A percentile compares a stretch with the other conserved stretches of the same genome.
Conservation (phyloP, 2,113 vertebrate genomes). For the Boleophthalmus pectinirostris region DNA sequence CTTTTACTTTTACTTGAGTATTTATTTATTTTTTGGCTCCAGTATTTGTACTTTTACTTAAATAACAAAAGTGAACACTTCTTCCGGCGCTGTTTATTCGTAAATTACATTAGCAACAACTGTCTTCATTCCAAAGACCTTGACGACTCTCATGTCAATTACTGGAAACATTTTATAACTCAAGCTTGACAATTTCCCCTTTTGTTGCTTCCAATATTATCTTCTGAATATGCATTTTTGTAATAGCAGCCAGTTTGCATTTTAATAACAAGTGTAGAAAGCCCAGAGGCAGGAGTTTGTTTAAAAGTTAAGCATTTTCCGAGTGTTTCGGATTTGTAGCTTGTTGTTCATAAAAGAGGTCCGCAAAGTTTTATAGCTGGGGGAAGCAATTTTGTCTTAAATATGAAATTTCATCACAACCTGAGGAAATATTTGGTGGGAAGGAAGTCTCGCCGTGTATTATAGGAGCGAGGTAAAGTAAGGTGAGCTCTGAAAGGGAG, state of each 20-base stretch:
- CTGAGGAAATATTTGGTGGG: neutral
- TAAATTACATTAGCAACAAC: neutral
- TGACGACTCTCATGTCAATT: neutral
- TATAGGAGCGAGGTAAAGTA: neutral
- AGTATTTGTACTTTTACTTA: too few relatives aligned
- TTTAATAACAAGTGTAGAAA: neutral
- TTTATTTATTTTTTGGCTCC: too few relatives aligned
- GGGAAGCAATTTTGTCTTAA: slow-evolving; percentile 2
- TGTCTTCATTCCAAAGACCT: neutral
- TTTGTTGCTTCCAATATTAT: neutral
- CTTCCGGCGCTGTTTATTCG: neutral
- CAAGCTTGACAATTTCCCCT: neutral
- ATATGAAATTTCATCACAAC: slow-evolving; percentile 2
- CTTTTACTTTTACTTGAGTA: too few relatives aligned
- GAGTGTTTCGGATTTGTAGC: neutral
- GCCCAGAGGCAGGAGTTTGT: neutral
- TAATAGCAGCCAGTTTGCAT: neutral
- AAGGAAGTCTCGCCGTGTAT: neutral
- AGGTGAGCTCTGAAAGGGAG: neutral
- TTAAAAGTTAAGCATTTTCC: neutral
- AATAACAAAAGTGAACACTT: too few relatives aligned
- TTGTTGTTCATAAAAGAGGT: slow-evolving; percentile 5
- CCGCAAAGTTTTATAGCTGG: slow-evolving; percentile 1
- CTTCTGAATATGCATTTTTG: neutral
- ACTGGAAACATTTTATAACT: neutral